phyloP scores from a whole-genome alignment of 2,888 invertebrate genomes.

The Drosophila helvetica region DNA sequence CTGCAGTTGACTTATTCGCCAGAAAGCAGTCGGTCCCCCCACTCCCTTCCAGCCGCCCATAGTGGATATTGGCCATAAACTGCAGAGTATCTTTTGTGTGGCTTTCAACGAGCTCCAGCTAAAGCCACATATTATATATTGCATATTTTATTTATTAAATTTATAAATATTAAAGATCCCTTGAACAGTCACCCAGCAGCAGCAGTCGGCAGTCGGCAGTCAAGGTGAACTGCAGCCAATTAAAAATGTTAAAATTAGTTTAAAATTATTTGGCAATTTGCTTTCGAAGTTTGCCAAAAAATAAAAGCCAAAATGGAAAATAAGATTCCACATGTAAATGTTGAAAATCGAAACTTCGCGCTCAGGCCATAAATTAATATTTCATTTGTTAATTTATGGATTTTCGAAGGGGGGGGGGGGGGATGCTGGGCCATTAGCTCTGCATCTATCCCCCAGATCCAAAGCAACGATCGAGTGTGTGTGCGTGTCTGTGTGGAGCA shows the following conservation, averaged over 20 bases:
- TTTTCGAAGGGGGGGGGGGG: constrained; percentile 20
- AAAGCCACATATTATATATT: background rate
- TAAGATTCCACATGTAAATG: constrained; percentile 40
- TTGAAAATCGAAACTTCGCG: constrained; percentile 28
- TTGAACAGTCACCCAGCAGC: constrained; percentile 6
- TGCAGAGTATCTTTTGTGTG: constrained; percentile 6
- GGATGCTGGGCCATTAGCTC: constrained; percentile 61
- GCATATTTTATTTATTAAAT: constrained; percentile 19
- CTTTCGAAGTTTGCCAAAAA: constrained; percentile 70
- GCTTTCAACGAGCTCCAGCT: too few species aligned
- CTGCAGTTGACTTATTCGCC: constrained; percentile 60
- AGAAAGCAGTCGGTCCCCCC: background rate
- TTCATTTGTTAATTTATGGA: constrained; percentile 68
- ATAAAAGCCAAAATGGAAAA: constrained; percentile 35
- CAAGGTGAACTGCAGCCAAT: constrained; percentile 60
- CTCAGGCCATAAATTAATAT: constrained; percentile 69
- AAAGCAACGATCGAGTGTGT: constrained; percentile 8
- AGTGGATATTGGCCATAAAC: constrained; percentile 40
- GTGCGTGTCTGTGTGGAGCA: constrained; percentile 43
- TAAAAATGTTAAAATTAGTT: constrained; percentile 53
- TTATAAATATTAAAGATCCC: constrained; percentile 39
- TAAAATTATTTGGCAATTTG: constrained; percentile 60
- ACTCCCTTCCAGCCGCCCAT: constrained; percentile 18
- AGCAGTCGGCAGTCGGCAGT: constrained; percentile 30
- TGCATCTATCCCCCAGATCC: constrained; percentile 36